Evolutionary conservation across 2,888 invertebrate genomes (phyloP).

Genomic region (Mythimna vitellina): DNA sequence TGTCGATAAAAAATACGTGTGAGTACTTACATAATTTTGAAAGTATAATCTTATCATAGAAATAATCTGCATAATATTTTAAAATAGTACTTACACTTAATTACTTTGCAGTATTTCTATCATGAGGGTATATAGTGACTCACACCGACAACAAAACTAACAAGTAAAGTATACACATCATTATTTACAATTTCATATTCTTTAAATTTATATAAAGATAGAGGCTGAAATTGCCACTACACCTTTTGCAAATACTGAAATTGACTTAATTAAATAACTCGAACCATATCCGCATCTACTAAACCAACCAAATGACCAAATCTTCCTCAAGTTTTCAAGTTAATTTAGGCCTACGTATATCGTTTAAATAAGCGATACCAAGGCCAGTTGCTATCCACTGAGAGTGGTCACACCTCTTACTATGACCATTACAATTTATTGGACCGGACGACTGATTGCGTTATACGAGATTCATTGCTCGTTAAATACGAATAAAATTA

Average conservation of each 20-base stretch:
- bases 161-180: neutral
- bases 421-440: constrained; percentile 58
- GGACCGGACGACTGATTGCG: constrained; percentile 42
- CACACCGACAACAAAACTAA: neutral
- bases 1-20: constrained; percentile 44
- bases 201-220: neutral
- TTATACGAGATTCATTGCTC: constrained; percentile 57
- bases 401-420: constrained; percentile 68
- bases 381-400: constrained; percentile 76
- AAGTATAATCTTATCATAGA: constrained; percentile 23
- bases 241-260: constrained; percentile 1
- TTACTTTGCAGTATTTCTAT: constrained; percentile 5
- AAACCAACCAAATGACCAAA: constrained; percentile 65
- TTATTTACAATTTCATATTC: neutral
- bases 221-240: neutral
- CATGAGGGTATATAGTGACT: neutral
- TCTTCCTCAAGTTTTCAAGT: constrained; percentile 70
- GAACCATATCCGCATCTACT: constrained; percentile 35
- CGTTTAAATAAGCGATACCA: constrained; percentile 78
- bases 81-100: constrained; percentile 10
- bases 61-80: constrained; percentile 21
- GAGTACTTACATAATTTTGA: constrained; percentile 30
- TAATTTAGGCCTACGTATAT: constrained; percentile 74
- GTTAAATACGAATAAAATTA: constrained; percentile 34
- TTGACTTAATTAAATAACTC: constrained; percentile 27